A percentile compares a stretch with the other conserved stretches of the same genome.
Conservation (phyloP, 92 coral and sea anemone genomes). For the Epizoanthus stellaris region DNA sequence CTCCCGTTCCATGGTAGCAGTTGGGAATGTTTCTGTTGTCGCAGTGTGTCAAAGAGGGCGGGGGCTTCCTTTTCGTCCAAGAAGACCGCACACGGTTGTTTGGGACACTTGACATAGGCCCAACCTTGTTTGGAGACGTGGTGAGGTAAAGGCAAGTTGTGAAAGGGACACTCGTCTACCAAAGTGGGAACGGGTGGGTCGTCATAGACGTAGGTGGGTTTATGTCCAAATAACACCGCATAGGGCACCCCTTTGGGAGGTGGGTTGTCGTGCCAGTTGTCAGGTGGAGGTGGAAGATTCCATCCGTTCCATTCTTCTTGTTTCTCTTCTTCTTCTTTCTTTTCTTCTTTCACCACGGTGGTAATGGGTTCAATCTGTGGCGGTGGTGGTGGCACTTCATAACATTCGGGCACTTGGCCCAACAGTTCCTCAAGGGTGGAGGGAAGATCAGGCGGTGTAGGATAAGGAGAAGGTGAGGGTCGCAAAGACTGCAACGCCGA, state of each 20-base stretch:
- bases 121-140: constrained; percentile 17
- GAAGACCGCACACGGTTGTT: constrained; percentile 27
- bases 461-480: constrained; percentile 12
- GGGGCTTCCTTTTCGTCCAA: constrained; percentile 17
- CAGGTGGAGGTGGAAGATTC: neutral
- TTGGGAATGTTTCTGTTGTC: constrained; percentile 31
- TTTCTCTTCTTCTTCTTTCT: neutral
- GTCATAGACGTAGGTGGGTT: no score
- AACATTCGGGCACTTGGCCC: constrained; percentile 38
- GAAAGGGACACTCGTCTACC: constrained; percentile 22
- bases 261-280: neutral
- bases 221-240: neutral
- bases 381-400: constrained; percentile 35
- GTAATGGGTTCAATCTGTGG: neutral
- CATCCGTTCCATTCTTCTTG: no score
- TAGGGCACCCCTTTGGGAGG: neutral
- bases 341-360: constrained; percentile 17
- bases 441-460: constrained; percentile 30
- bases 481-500: neutral
- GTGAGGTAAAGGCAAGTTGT: neutral
- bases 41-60: constrained; percentile 1
- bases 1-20: constrained; percentile 9
- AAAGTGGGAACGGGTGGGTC: neutral
- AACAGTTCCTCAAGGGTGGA: constrained; percentile 38
- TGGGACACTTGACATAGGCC: constrained; percentile 16